Evolutionary conservation across 2,797 vertebrate genomes (phyloP), one percentile per base, ranked within the genome.

Genomic region (Myotis vivesi): DNA sequence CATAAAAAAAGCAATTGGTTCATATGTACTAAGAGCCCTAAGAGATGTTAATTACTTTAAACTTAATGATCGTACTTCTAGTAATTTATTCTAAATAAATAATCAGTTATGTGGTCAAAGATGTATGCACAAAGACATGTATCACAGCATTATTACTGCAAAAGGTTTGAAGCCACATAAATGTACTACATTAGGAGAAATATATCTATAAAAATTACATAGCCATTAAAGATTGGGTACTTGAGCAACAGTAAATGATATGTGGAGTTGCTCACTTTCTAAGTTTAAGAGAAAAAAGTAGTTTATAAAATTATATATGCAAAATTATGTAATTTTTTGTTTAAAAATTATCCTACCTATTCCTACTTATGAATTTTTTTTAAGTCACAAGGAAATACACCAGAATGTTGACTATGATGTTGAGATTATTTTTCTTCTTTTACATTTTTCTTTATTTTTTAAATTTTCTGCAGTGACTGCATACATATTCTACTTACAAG

Each of bases 271-370:
- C n/a, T 57, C 12, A 46, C 20, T 86, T 91, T 79, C 71, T 49
- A 79, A 92, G 89, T 84, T 95, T 71, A 72, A 89, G 19, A 76
- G 44, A 91, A 76, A 91, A 92, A 77, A 82, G 22, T 64, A 87
- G 33, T 41, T 95, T 91, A 62, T 53, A 89, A 83, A 92, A 36
- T 77, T 57, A 84, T 28, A 25, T 46, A 55, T 38, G 17, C 3
- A 82, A 80, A 88, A 91, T 38, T 13, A 77, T 68, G 20, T 3
- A 8, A n/a, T 33, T 90, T 93, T 62, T 36, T 23, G 16, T 55
- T 81, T 59, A 36, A 77, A 92, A 93, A 46, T 53, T 91, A 36
- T 6, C 9, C 33, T 88, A 80, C 3, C 25, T 59, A 75, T 84
- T 72, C 55, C 38, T 75, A 76, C 59, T 66, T 92, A 41, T 62